Evolutionary conservation across 92 coral and sea anemone species (phyloP).

Genomic region (Diadumene lineata): DNA sequence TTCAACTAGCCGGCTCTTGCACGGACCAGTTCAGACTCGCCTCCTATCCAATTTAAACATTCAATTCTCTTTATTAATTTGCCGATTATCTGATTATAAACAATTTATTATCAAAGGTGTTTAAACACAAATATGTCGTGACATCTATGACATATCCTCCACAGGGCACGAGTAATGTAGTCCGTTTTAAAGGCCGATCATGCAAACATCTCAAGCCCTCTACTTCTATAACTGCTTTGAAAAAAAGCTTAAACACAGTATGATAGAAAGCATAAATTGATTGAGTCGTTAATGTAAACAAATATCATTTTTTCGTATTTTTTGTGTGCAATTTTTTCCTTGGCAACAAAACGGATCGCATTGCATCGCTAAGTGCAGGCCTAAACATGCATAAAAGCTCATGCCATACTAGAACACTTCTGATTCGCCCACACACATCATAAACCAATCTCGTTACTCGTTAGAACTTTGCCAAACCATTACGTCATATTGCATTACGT

Average conservation of each 20-base stretch:
- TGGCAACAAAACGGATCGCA: neutral
- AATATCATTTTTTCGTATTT: neutral
- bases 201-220: no score
- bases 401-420: neutral
- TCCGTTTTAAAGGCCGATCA: no score
- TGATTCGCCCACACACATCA: neutral
- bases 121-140: neutral
- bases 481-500: conserved; percentile 1
- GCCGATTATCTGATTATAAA: neutral
- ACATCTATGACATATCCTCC: neutral
- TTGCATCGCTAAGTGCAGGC: conserved; percentile 9
- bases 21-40: no score
- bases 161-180: no score
- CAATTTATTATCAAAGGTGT: conserved; percentile 9
- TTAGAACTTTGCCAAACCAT: neutral
- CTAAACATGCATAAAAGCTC: neutral
- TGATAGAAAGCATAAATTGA: neutral
- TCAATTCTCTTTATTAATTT: neutral
- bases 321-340: neutral
- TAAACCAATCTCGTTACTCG: neutral
- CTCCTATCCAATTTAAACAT: neutral
- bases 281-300: neutral
- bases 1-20: no score
- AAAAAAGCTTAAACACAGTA: no score
- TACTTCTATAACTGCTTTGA: no score